These are phyloP conservation scores for Alcedo atthis DNA, from an alignment of 2,797 vertebrate genomes.

Conservation along the genomic window DNA sequence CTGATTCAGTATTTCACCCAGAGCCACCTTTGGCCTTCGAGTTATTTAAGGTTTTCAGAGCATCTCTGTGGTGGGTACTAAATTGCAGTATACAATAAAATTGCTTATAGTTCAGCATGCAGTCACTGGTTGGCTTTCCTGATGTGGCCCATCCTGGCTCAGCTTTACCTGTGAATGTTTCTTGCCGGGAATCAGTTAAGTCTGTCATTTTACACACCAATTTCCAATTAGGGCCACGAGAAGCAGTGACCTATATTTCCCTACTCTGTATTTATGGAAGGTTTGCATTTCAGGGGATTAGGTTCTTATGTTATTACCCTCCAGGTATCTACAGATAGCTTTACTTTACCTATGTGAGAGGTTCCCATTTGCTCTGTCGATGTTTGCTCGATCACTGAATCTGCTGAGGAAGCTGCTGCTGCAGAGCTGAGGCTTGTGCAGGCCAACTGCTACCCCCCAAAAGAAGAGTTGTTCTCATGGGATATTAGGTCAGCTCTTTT, in stretches of 20 bases:
- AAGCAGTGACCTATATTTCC: conserved; percentile 41
- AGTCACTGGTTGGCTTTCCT: background rate
- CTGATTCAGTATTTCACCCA: background rate
- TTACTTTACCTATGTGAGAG: background rate
- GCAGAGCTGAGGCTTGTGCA: background rate
- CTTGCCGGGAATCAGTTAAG: background rate
- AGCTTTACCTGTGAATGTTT: conserved; percentile 29
- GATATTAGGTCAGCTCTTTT: background rate
- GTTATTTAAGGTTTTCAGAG: conserved; percentile 10
- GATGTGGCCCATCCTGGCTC: background rate
- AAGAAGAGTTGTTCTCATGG: background rate
- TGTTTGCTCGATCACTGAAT: fast-evolving
- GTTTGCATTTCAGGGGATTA: background rate
- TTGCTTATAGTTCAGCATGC: background rate
- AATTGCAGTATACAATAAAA: background rate
- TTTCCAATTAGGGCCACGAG: conserved; percentile 10
- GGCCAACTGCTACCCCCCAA: background rate
- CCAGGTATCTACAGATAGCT: background rate
- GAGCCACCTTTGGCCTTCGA: background rate
- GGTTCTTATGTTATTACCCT: background rate
- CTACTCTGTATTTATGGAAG: background rate
- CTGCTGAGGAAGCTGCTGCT: fast-evolving
- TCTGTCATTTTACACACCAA: conserved; percentile 26
- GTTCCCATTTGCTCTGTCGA: fast-evolving
- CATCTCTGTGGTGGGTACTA: background rate